Conservation (phyloP, 1,140 invertebrate species). For the Drosophila insularis region DNA sequence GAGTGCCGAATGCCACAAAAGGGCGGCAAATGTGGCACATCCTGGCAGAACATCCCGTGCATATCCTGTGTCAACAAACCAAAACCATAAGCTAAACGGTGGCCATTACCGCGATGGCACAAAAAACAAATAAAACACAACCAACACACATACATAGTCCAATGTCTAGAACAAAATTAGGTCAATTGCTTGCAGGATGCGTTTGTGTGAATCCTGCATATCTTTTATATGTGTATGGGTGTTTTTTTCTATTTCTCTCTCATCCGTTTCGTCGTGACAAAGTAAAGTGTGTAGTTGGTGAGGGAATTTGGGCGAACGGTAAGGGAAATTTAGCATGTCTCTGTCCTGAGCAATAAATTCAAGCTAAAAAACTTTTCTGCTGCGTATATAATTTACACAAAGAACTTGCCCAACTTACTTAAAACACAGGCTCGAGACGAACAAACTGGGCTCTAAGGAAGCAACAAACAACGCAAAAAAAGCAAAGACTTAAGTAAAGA, state of each 20-base stretch:
- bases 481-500: background rate
- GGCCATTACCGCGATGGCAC: conserved; percentile 50
- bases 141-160: conserved; percentile 13
- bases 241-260: conserved; percentile 34
- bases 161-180: conserved; percentile 42
- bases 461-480: conserved; percentile 1
- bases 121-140: conserved; percentile 5
- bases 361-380: conserved; percentile 51
- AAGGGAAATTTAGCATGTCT: background rate
- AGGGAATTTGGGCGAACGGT: too few relatives aligned
- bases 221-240: conserved; percentile 30
- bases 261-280: conserved; percentile 37
- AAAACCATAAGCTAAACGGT: conserved; percentile 45
- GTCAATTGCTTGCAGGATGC: conserved; percentile 62
- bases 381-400: conserved; percentile 63
- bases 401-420: conserved; percentile 59
- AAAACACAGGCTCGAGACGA: conserved; percentile 18
- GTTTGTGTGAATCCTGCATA: conserved; percentile 44
- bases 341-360: conserved; percentile 50
- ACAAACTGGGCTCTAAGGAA: background rate
- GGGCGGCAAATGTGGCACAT: conserved; percentile 47
- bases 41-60: conserved; percentile 30
- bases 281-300: conserved; percentile 20
- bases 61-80: conserved; percentile 49
- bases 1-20: conserved; percentile 35